Conservation (phyloP, 2,888 invertebrate species). For the Hypomecis atomaria region DNA sequence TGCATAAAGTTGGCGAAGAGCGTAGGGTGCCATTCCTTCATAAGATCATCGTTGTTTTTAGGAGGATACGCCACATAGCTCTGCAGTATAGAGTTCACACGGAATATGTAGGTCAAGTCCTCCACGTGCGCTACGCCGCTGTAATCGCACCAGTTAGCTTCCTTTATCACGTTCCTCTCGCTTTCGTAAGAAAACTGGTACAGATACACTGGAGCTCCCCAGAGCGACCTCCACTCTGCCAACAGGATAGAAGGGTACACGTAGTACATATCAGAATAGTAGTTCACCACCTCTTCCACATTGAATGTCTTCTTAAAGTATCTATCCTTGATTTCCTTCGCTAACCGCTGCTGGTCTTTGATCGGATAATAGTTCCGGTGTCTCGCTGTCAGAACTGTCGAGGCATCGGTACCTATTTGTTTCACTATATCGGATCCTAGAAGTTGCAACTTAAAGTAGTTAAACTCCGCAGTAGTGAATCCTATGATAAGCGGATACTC, state of each 20-base stretch:
- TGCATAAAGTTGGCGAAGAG: slow-evolving; percentile 43
- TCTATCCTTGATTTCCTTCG: neutral
- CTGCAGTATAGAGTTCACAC: slow-evolving; percentile 30
- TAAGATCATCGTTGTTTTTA: slow-evolving; percentile 37
- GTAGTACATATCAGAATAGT: slow-evolving; percentile 40
- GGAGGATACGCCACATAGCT: slow-evolving; percentile 30
- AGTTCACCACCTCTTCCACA: slow-evolving; percentile 36
- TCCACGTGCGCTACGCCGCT: slow-evolving; percentile 69
- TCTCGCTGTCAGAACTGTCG: slow-evolving; percentile 29
- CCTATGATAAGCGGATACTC: slow-evolving; percentile 43
- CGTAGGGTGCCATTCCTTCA: slow-evolving; percentile 43
- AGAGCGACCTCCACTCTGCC: slow-evolving; percentile 33
- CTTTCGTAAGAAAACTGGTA: slow-evolving; percentile 74
- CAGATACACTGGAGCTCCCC: slow-evolving; percentile 65
- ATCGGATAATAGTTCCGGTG: slow-evolving; percentile 5
- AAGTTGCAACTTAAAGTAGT: slow-evolving; percentile 28
- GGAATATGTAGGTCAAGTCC: slow-evolving; percentile 72
- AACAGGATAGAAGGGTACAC: slow-evolving; percentile 42
- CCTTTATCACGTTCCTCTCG: slow-evolving; percentile 66
- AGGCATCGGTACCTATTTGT: slow-evolving; percentile 29
- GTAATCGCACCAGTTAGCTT: slow-evolving; percentile 44
- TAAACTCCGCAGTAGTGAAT: slow-evolving; percentile 29
- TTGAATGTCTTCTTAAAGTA: slow-evolving; percentile 8
- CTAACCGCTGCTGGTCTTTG: neutral
- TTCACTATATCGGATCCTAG: slow-evolving; percentile 24